Evolutionary conservation across 2,113 vertebrate genomes (phyloP).

Genomic region (Onychostoma macrolepis): DNA sequence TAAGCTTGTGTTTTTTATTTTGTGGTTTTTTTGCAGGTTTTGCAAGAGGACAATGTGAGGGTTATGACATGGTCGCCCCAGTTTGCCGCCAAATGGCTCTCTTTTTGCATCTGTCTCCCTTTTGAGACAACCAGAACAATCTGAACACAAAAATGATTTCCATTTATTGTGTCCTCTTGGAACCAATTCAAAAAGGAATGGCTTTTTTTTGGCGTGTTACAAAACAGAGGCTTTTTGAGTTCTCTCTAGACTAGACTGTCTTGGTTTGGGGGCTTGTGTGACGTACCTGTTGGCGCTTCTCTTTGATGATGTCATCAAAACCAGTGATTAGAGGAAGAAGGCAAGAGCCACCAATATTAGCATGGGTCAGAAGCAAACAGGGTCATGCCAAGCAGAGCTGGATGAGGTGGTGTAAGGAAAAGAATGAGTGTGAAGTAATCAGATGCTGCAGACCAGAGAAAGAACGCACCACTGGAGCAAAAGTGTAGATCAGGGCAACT

Average conservation of each 20-base stretch:
- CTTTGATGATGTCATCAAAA: neutral
- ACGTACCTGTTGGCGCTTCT: conserved; percentile 10
- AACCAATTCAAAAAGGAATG: conserved; percentile 37
- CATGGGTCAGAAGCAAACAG: neutral
- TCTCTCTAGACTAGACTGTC: neutral
- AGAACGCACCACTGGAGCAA: conserved; percentile 12
- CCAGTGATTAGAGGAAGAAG: neutral
- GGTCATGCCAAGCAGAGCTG: neutral
- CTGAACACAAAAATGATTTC: conserved; percentile 46
- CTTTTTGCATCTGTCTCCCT: conserved; percentile 5
- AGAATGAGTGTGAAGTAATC: conserved; percentile 6
- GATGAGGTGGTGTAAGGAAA: neutral
- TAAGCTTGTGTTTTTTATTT: neutral
- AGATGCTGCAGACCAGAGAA: conserved; percentile 19
- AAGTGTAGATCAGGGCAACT: neutral
- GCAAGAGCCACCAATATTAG: neutral
- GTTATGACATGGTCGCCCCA: neutral
- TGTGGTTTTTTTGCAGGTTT: neutral
- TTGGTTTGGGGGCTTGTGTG: neutral
- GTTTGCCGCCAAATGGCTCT: neutral
- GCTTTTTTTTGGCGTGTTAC: conserved; percentile 22
- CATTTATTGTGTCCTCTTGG: conserved; percentile 34
- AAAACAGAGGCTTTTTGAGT: conserved; percentile 7
- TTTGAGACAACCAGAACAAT: conserved; percentile 17
- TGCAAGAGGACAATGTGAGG: neutral